A percentile compares a stretch with the other conserved stretches of the same genome.
These are phyloP conservation scores for Phalangium opilio DNA, from an alignment of 2,888 invertebrate genomes.

Conservation along the genomic window DNA sequence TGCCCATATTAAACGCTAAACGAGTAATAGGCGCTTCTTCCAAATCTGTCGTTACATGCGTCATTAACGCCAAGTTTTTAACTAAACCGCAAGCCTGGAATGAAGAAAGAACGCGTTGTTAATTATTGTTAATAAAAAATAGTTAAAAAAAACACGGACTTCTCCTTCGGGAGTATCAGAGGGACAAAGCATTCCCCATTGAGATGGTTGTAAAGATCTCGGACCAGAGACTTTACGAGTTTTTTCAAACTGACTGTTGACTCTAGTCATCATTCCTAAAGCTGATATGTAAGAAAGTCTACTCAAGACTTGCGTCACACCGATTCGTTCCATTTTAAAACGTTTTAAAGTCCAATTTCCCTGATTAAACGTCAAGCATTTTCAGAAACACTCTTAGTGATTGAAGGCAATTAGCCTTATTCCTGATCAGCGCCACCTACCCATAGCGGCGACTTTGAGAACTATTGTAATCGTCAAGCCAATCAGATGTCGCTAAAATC, in stretches of 20 bases:
- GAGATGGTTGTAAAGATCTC: conserved; percentile 85
- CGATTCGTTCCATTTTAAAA: conserved; percentile 96
- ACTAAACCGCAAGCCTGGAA: conserved; percentile 80
- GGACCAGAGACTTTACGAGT: conserved; percentile 97
- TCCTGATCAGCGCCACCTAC: too few species aligned
- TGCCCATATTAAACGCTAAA: conserved; percentile 73
- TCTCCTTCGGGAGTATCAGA: conserved; percentile 99
- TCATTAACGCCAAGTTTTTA: conserved; percentile 95
- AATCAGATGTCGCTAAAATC: too few species aligned
- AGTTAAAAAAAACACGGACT: conserved; percentile 34
- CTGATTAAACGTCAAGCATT: too few species aligned
- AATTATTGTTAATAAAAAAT: too few species aligned
- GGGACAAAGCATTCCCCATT: conserved; percentile 99
- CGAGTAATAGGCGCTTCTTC: conserved; percentile 81
- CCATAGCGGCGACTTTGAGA: too few species aligned
- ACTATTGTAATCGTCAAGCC: too few species aligned
- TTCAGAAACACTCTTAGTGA: too few species aligned
- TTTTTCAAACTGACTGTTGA: conserved; percentile 98
- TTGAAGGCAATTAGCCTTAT: too few species aligned
- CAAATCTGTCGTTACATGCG: conserved; percentile 95
- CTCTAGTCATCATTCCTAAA: conserved; percentile 97
- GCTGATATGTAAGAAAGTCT: conserved; percentile 92
- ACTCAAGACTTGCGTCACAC: conserved; percentile 92
- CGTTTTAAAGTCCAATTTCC: conserved; percentile 99
- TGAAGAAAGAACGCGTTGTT: conserved; percentile 1